phyloP scores from a whole-genome alignment of 2,113 vertebrate genomes.

The Centrocercus urophasianus region DNA sequence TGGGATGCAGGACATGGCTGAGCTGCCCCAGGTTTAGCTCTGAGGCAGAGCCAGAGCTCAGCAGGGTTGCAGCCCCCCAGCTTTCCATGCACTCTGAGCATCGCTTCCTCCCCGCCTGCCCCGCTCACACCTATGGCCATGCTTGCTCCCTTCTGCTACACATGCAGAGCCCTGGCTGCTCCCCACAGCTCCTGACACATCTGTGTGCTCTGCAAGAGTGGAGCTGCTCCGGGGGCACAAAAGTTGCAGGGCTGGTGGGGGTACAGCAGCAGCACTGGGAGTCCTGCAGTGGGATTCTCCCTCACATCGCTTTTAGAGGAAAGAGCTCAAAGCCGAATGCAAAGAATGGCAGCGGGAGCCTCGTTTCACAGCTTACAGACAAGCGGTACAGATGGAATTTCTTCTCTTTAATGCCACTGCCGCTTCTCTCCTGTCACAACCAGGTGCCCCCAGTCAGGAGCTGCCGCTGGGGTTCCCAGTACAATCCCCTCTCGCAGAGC shows the following conservation, averaged over 20 bases:
- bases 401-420: neutral
- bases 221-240: neutral
- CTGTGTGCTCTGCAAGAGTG: neutral
- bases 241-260: too few relatives aligned
- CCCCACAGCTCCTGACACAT: neutral
- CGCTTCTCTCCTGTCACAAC: neutral
- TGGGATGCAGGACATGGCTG: neutral
- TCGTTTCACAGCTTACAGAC: neutral
- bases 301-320: rapidly evolving
- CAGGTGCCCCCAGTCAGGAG: neutral
- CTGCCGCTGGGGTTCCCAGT: neutral
- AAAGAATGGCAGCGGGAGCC: neutral
- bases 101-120: rapidly evolving
- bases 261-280: too few relatives aligned
- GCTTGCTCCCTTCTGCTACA: rapidly evolving
- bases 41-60: rapidly evolving
- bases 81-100: rapidly evolving
- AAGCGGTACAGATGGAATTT: neutral
- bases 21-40: neutral
- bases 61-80: neutral
- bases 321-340: neutral
- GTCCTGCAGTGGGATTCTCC: too few relatives aligned
- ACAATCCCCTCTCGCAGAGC: rapidly evolving
- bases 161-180: neutral
- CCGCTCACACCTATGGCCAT: neutral